phyloP scores from a whole-genome alignment of 2,888 invertebrate genomes.

The Euclidia mi region DNA sequence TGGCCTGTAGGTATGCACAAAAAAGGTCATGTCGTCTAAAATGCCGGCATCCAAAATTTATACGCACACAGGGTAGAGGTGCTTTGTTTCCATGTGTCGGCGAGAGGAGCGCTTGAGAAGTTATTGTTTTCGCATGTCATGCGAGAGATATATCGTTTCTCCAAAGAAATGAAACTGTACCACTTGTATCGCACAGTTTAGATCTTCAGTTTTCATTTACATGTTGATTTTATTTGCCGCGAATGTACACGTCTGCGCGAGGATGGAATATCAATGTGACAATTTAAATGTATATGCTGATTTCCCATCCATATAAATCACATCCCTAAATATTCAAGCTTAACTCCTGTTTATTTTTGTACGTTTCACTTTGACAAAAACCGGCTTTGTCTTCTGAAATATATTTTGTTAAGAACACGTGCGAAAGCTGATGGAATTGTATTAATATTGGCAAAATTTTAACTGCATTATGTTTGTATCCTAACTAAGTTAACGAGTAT shows the following conservation, averaged over 20 bases:
- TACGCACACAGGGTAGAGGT: conserved; percentile 55
- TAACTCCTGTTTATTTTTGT: conserved; percentile 47
- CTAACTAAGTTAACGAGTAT: neutral
- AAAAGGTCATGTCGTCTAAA: conserved; percentile 68
- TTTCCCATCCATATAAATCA: conserved; percentile 59
- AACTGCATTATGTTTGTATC: neutral
- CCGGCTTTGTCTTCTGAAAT: conserved; percentile 19
- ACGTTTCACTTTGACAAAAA: conserved; percentile 32
- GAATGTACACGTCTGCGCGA: conserved; percentile 39
- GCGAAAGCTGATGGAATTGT: conserved; percentile 1
- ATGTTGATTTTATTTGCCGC: conserved; percentile 58
- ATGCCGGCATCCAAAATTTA: conserved; percentile 70
- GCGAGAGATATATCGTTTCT: conserved; percentile 72
- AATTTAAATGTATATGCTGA: conserved; percentile 59
- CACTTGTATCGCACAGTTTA: conserved; percentile 39
- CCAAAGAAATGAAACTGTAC: conserved; percentile 68
- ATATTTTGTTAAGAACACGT: conserved; percentile 15
- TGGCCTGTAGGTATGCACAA: conserved; percentile 49
- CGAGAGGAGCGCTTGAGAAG: conserved; percentile 65
- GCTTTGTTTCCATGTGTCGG: conserved; percentile 71
- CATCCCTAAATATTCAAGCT: conserved; percentile 55
- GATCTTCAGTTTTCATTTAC: conserved; percentile 55
- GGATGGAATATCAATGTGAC: conserved; percentile 59
- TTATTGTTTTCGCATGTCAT: conserved; percentile 82
- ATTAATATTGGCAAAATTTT: neutral